Evolutionary conservation across 2,888 invertebrate species (phyloP), one percentile per base, ranked within the genome.

Genomic region (Amorpha juglandis): DNA sequence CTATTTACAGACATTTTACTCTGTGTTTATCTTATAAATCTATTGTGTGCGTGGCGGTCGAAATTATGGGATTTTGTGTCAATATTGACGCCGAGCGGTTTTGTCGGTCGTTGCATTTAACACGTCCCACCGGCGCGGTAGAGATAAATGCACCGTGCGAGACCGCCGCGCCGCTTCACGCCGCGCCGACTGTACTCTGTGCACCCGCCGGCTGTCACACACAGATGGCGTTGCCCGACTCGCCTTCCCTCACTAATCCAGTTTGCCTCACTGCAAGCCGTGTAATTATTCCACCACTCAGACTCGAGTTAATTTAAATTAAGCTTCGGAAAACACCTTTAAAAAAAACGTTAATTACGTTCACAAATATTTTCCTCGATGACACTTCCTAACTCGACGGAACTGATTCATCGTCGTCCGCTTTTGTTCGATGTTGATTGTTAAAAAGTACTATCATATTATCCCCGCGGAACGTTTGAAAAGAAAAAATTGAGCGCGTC

Each of bases 1-100:
- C 87, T 92, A 91, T 93, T 93, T 92, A 89, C 92, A 88, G 88
- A 91, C 92, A 90, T 92, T 92, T 91, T 92, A 92, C 91, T 89
- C 87, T 82, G 83, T 92, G 91, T 93, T 93, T 93, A 92, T 90
- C 88, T 92, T 93, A 91, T 91, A 91, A 92, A 92, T 91, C 92
- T 90, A 91, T 92, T 93, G 92, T 92, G 88, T 90, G 88, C 87
- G 80, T 80, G 89, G 90, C 91, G 91, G 91, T 91, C 90, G 87
- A 89, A 90, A 91, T 92, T 91, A 91, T 92, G 91, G 92, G 91
- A 87, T 88, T 91, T 88, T 87, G 82, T 86, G 89, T 93, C 84
- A 93, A 93, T 92, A 92, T 93, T 93, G 86, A 90, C 86, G 78
- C 78, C 75, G 78, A 81, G 84, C 82, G 86, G 89, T 83, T 87